phyloP scores from a whole-genome alignment of 2,113 vertebrate genomes.

The Albula glossodonta region DNA sequence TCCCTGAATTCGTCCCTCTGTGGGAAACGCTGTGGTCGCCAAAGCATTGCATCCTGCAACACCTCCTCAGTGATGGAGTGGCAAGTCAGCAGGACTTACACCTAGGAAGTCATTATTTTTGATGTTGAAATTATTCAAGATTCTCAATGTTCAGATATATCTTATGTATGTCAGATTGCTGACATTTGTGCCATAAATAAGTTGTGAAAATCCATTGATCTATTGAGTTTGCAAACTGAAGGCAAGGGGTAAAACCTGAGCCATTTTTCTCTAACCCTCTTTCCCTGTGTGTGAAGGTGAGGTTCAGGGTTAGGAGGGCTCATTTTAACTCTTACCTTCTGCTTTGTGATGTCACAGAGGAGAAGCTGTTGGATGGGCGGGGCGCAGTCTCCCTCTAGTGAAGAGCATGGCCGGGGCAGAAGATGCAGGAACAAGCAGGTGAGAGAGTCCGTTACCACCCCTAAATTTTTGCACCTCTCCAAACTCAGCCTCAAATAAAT shows the following conservation, averaged over 20 bases:
- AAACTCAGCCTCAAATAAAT: conserved; percentile 35
- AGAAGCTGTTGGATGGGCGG: conserved; percentile 71
- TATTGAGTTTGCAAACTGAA: background rate
- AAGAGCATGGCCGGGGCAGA: conserved; percentile 72
- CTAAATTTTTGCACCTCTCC: conserved; percentile 28
- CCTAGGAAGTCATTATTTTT: background rate
- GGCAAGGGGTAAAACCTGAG: background rate
- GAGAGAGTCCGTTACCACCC: background rate
- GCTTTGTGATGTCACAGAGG: conserved; percentile 52
- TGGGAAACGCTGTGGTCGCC: background rate
- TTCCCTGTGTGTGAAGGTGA: background rate
- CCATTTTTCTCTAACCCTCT: background rate
- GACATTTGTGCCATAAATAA: background rate
- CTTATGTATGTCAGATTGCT: background rate
- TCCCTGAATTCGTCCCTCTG: background rate
- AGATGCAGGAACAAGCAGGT: conserved; percentile 69
- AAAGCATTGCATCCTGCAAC: background rate
- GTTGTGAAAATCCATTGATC: background rate
- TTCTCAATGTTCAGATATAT: background rate
- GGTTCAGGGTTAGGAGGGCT: too few relatives aligned
- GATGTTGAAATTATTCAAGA: background rate
- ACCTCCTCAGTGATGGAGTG: too few relatives aligned
- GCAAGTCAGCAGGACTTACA: too few relatives aligned
- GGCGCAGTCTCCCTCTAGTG: conserved; percentile 63
- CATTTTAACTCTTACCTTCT: background rate